Evolutionary conservation across 2,113 vertebrate genomes (phyloP).

Genomic region (Acinonyx jubatus): DNA sequence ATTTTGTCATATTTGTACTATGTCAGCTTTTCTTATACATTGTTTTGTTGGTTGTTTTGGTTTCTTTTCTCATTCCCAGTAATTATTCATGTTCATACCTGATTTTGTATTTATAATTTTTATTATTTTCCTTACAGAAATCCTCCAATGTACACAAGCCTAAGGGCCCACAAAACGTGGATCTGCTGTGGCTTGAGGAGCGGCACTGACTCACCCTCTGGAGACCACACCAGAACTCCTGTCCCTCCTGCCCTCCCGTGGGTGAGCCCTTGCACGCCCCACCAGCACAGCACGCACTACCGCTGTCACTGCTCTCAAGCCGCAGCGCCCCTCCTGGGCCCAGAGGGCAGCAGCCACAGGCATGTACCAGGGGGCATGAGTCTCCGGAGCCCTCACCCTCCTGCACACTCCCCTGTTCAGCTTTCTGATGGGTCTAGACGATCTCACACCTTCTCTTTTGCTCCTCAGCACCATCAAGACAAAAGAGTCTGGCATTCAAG

Average conservation of each 20-base stretch:
- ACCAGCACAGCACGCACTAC: rapidly evolving
- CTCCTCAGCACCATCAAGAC: neutral
- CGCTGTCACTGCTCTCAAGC: neutral
- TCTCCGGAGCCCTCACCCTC: too few relatives aligned
- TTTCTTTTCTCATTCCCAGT: neutral
- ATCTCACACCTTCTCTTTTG: neutral
- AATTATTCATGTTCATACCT: neutral
- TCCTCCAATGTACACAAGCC: neutral
- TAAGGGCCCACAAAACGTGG: neutral
- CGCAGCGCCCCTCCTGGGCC: rapidly evolving
- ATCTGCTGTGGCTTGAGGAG: neutral
- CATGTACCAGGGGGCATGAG: neutral
- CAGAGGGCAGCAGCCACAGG: neutral
- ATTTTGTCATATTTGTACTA: neutral
- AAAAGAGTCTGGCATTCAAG: neutral
- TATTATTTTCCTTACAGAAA: constrained; percentile 1
- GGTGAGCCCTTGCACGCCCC: too few relatives aligned
- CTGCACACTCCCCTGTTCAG: neutral
- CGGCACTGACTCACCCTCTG: neutral
- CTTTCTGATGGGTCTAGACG: neutral
- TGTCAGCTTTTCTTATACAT: neutral
- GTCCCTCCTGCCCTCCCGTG: neutral
- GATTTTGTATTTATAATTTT: neutral
- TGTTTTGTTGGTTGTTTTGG: neutral
- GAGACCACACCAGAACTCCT: neutral